Evolutionary conservation across 2,888 invertebrate species (phyloP).

Genomic region (Trichopria drosophilae): DNA sequence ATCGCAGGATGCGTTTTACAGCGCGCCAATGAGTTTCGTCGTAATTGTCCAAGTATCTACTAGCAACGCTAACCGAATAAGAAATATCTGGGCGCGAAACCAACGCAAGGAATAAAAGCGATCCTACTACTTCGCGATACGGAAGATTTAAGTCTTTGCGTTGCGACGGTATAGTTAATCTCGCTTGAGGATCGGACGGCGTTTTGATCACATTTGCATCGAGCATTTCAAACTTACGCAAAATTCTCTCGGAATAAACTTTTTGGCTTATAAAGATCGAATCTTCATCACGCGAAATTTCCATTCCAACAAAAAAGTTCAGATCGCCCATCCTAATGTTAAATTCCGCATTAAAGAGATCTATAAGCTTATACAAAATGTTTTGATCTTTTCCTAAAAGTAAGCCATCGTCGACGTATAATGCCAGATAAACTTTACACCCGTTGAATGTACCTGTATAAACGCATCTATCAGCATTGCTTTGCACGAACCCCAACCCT

Average conservation of each 20-base stretch:
- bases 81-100: slow-evolving; percentile 15
- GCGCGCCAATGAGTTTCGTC: slow-evolving; percentile 16
- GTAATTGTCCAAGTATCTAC: slow-evolving; percentile 23
- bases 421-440: slow-evolving; percentile 4
- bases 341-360: slow-evolving; percentile 8
- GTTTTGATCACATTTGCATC: slow-evolving; percentile 11
- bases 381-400: background rate
- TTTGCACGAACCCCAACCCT: slow-evolving; percentile 8
- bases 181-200: slow-evolving; percentile 9
- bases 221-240: slow-evolving; percentile 16
- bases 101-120: slow-evolving; percentile 11
- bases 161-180: background rate
- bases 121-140: slow-evolving; percentile 24
- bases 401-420: slow-evolving; percentile 17
- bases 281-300: slow-evolving; percentile 3
- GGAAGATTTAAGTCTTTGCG: slow-evolving; percentile 4
- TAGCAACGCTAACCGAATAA: slow-evolving; percentile 17
- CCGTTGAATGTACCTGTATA: slow-evolving; percentile 4
- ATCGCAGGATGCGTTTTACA: slow-evolving; percentile 25
- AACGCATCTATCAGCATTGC: slow-evolving; percentile 17
- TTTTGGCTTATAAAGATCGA: slow-evolving; percentile 16
- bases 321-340: slow-evolving; percentile 5
- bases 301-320: slow-evolving; percentile 7
- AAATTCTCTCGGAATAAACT: slow-evolving; percentile 13
- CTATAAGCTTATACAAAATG: slow-evolving; percentile 1